Percentiles rank a stretch among this genome's conserved stretches.
Evolutionary conservation across 2,888 invertebrate species (phyloP).

Genomic region (Apodemia mormo): DNA sequence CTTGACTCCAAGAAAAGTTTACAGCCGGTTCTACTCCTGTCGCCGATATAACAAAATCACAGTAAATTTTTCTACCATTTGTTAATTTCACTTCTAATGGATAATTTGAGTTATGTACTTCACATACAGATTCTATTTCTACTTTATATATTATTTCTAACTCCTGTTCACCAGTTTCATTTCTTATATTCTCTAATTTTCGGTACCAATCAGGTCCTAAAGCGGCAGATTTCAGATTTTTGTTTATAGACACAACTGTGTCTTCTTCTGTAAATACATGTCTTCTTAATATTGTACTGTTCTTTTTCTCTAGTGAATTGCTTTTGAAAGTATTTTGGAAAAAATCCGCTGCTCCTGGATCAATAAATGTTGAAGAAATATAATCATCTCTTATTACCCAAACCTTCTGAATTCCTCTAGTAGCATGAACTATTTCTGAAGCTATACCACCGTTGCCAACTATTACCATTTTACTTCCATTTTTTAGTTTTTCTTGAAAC

Average conservation of each 20-base stretch:
- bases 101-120: constrained; percentile 73
- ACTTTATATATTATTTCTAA: constrained; percentile 83
- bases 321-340: constrained; percentile 82
- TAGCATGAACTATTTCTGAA: constrained; percentile 95
- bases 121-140: constrained; percentile 73
- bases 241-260: constrained; percentile 56
- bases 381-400: constrained; percentile 97
- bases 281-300: constrained; percentile 76
- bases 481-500: constrained; percentile 86
- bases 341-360: constrained; percentile 97
- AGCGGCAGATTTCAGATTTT: constrained; percentile 89
- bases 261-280: constrained; percentile 85
- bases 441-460: constrained; percentile 99
- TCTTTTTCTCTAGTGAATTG: constrained; percentile 40
- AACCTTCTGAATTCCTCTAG: constrained; percentile 90
- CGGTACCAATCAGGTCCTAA: constrained; percentile 98
- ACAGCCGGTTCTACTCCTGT: constrained; percentile 93
- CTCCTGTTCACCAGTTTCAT: constrained; percentile 73
- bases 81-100: constrained; percentile 88
- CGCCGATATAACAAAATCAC: constrained; percentile 97
- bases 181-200: constrained; percentile 81
- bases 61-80: constrained; percentile 86
- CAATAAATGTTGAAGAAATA: constrained; percentile 96
- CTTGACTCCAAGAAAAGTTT: constrained; percentile 77
- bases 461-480: constrained; percentile 88